Evolutionary conservation across 1,140 invertebrate species (phyloP).

Genomic region (Hyphantria cunea): DNA sequence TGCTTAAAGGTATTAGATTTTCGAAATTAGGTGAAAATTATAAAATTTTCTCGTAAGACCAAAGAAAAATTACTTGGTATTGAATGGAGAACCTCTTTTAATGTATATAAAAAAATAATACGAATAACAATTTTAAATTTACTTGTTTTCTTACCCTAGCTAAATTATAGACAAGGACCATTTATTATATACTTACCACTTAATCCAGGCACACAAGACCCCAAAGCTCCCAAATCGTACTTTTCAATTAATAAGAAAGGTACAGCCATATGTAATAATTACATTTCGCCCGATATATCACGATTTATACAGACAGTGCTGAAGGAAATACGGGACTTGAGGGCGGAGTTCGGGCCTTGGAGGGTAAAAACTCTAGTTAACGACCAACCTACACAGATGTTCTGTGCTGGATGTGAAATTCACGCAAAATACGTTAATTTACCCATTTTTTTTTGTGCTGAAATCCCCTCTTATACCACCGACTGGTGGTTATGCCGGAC

Average conservation of each 20-base stretch:
- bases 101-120: too few relatives aligned
- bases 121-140: too few relatives aligned
- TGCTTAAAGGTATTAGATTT: too few relatives aligned
- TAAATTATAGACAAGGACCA: not conserved
- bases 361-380: conserved; percentile 24
- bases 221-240: conserved; percentile 3
- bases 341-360: conserved; percentile 19
- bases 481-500: too few relatives aligned
- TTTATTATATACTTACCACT: not conserved
- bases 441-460: too few relatives aligned
- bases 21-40: too few relatives aligned
- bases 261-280: conserved; percentile 24
- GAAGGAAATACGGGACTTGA: conserved; percentile 23
- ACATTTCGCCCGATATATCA: conserved; percentile 22
- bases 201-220: not conserved
- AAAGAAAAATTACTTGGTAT: too few relatives aligned
- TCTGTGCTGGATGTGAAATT: too few relatives aligned
- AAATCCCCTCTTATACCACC: too few relatives aligned
- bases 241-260: conserved; percentile 27
- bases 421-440: too few relatives aligned
- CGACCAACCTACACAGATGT: not conserved
- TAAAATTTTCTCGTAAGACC: too few relatives aligned
- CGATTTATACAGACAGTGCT: conserved; percentile 22
- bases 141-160: not conserved
- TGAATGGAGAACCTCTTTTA: too few relatives aligned